Evolutionary conservation across 2,113 vertebrate genomes (phyloP), one percentile per base, ranked within the genome.

Genomic region (Gambusia affinis): DNA sequence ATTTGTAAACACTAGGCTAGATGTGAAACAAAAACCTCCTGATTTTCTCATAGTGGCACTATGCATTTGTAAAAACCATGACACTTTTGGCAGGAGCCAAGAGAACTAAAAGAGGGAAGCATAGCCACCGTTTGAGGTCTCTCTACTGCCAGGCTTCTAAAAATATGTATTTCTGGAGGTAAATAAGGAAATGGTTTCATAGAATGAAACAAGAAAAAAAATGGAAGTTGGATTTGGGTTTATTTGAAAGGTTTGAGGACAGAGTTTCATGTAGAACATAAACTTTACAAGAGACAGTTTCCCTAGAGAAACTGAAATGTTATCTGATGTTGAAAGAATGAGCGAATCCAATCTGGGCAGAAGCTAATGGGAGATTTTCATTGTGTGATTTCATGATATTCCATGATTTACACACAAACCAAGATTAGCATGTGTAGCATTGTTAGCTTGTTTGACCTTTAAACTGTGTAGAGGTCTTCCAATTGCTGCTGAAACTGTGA

Each of bases 91-190:
- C 28, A 30, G 0, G 11, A 33, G 64, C 47, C 15, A 66, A 70
- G 33, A 85, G 77, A 89, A 88, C 73, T 72, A 86, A 91, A 91
- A 92, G 15, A 75, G 31, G 85, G 85, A 92, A 90, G 64, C 74
- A 80, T 28, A 24, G 15, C 67, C 51, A 28, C 67, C 15, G 27
- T 62, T 28, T 61, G 35, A 70, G 30, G 29, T 51, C n/a, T 81
- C 47, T 84, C 29, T 80, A 64, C 17, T 62, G n/a, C 29, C 4
- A 4, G 4, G 1, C 37, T 72, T 63, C 54, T 28, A 1, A 22
- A 71, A 79, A 47, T 61, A 12, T 22, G 19, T 17, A 33, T 1
- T 39, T 61, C 31, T 75, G 35, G 60, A 67, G 75, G 70, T 78
- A 35, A 89, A 89, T 37, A 60, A 47, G 81, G 84, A 88, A 88